These are phyloP conservation scores for Epizoanthus rinbou DNA, from an alignment of 92 coral and sea anemone genomes.

Conservation along the genomic window DNA sequence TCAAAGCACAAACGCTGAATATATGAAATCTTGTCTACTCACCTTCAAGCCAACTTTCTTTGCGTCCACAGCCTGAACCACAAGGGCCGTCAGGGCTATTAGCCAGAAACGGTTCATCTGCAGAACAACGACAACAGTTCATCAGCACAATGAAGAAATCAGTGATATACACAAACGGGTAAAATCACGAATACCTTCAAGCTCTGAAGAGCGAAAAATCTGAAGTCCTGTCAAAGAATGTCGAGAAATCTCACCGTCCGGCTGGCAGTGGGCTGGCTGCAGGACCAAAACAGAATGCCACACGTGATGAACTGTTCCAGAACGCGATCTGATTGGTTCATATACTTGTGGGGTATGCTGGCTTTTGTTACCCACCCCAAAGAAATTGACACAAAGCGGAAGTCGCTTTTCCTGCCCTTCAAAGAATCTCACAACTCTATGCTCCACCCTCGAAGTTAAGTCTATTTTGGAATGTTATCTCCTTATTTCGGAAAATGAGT, in stretches of 20 bases:
- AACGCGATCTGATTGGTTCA: conserved; percentile 23
- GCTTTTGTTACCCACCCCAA: conserved; percentile 38
- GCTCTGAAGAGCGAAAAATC: conserved; percentile 1
- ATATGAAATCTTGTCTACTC: background rate
- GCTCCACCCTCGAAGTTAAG: too few species aligned
- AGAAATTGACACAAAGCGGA: conserved; percentile 30
- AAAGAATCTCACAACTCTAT: conserved; percentile 8
- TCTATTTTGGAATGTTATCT: too few species aligned
- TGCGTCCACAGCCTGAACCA: conserved; percentile 50
- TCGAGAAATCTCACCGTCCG: background rate
- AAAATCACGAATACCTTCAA: conserved; percentile 17
- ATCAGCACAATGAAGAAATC: background rate
- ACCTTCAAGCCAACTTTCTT: conserved; percentile 45
- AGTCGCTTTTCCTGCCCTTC: conserved; percentile 29
- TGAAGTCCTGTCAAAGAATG: conserved; percentile 35
- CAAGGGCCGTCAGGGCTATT: conserved; percentile 36
- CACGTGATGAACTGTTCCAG: conserved; percentile 10
- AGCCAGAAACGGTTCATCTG: conserved; percentile 57
- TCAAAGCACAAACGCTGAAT: too few species aligned
- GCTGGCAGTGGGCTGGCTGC: background rate
- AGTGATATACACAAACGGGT: background rate
- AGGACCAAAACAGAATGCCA: conserved; percentile 16
- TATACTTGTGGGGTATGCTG: background rate
- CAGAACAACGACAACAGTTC: background rate
- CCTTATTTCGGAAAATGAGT: too few species aligned